Evolutionary conservation across 2,113 vertebrate species (phyloP), one percentile per base, ranked within the genome.

Genomic region (Ceratotherium simum): DNA sequence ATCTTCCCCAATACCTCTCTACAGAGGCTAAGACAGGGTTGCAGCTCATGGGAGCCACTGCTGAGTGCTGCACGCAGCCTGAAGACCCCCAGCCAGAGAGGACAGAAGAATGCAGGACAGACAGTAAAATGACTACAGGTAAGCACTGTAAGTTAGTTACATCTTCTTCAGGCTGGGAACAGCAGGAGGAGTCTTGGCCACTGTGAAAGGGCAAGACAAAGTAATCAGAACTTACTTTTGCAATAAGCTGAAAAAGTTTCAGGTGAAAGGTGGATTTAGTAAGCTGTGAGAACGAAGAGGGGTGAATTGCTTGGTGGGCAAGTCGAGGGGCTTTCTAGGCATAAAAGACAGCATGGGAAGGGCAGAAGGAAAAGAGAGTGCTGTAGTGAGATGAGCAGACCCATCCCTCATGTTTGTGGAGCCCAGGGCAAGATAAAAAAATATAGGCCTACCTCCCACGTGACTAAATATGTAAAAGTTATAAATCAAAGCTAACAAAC

Each of bases 401-500:
- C 76, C 14, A 84, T 18, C 48, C 25, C 25, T 91, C 48, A 56
- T 46, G 62, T 65, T 88, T 78, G 36, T 46, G 80, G 70, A 64
- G 46, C 78, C 29, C 39, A 60, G 6, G 60, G 39, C 60, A 93
- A 95, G 67, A 85, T 72, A 78, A 96, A 95, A 58, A 36, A 48
- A 39, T 51, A 80, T 21, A 90, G 56, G n/a, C 29, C 27, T 46
- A 58, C 16, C 67, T 81, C 75, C 73, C 54, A 95, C 84, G 76
- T 84, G 65, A 79, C 81, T 91, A 92, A 62, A 79, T 65, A 76
- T 73, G 69, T 56, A 70, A 88, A 91, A 20, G 69, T 48, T 46
- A 48, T 73, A 79, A 76, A 65, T 93, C 42, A 93, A 54, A 96
- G 69, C 51, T 76, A 92, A 92, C 33, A 60, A 87, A 82, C 33